Conservation (phyloP, 23 tunicate genomes). For the Trididemnum clinides region DNA sequence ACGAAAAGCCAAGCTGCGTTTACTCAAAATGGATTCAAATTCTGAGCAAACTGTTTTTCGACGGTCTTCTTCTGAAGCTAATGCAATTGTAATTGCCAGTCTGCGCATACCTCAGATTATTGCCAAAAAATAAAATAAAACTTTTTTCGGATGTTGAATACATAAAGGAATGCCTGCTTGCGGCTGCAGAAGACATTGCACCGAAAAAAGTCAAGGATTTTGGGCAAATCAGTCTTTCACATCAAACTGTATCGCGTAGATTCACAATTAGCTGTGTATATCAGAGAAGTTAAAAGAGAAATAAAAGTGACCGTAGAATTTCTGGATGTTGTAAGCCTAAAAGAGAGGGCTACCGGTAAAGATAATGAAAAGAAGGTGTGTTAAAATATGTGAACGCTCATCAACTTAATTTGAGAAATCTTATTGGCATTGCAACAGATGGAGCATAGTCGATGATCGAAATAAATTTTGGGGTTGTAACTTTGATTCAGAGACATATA, state of each 20-base stretch:
- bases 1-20: too few relatives aligned
- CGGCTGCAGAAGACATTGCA: conserved; percentile 29
- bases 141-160: too few relatives aligned
- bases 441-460: conserved; percentile 43
- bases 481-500: conserved; percentile 41
- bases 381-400: not conserved
- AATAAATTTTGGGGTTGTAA: conserved; percentile 38
- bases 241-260: not conserved
- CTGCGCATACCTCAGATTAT: too few relatives aligned
- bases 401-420: conserved; percentile 18
- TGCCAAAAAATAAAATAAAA: too few relatives aligned
- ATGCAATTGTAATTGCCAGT: too few relatives aligned
- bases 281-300: conserved; percentile 19
- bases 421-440: conserved; percentile 43
- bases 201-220: conserved; percentile 12
- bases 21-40: too few relatives aligned
- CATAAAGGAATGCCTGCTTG: conserved; percentile 6
- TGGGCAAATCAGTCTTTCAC: conserved; percentile 25
- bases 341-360: not conserved
- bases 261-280: conserved; percentile 2
- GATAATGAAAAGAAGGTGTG: not conserved
- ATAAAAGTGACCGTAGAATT: conserved; percentile 34
- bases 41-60: too few relatives aligned
- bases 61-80: too few relatives aligned
- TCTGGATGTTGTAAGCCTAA: conserved; percentile 15